Base-by-base conservation (phyloP, 2,113 vertebrate species). In the Podarcis cretensis region DNA sequence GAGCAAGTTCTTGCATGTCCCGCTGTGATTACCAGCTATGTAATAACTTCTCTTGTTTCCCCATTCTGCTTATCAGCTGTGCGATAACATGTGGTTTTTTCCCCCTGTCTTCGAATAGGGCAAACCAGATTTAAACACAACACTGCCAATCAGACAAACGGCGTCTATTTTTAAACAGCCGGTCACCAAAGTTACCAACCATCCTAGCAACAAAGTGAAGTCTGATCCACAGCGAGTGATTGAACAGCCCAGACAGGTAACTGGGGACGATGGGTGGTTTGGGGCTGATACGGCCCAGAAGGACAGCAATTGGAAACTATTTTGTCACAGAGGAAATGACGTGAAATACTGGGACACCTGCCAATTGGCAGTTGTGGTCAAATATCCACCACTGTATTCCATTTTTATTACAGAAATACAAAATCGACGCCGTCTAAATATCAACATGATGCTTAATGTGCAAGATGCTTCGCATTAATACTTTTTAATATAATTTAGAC, bases 111-210 rank as follows among this genome's bases (percentile, higher is more conserved):
- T 21, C 87, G 63, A 78, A 86, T 94, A 98, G 98, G 97, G 97
- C 32, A 99, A 98, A 96, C 97, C 97, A 54, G 98, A 98, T 94
- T 95, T 98, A 92, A 98, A 98, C 91, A 98, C 98, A 3, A 96
- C 98, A 35, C 96, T 98, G 89, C 98, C 98, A 5, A 98, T 98
- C 95, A 96, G 98, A 92, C 98, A 98, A 92, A 98, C 98, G 0
- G 98, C 98, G 0, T 98, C 98, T 18, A 98, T 98, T 96, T 98
- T 98, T 93, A 98, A 98, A 92, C 98, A 98, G 89, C 98, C 98
- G 0, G 98, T 98, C 92, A 98, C 98, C 96, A 98, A 98, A 97
- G 97, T 98, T 66, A 98, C 98, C 3, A 98, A 97, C 91, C 98
- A 98, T 81, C 98, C 98, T 1, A 97, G 91, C 81, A 99, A 98